Evolutionary conservation across 2,113 vertebrate species (phyloP).

Genomic region (Sterna hirundo): DNA sequence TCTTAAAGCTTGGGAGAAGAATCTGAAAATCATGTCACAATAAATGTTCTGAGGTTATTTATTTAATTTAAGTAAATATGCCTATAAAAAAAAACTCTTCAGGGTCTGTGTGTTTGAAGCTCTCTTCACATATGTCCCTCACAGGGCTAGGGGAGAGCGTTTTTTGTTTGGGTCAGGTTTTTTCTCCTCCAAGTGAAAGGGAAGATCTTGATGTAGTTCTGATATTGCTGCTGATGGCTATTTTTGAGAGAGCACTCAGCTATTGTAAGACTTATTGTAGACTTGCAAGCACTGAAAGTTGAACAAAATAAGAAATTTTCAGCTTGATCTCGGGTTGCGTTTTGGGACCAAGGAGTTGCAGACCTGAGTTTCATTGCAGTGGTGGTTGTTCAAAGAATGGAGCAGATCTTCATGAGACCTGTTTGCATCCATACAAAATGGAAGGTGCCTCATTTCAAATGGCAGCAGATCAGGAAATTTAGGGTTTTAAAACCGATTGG

Average conservation of each 20-base stretch:
- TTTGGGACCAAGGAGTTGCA: neutral
- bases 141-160: neutral
- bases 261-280: neutral
- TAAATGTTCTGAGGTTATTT: neutral
- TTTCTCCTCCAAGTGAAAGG: neutral
- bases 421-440: neutral
- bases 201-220: neutral
- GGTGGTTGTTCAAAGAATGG: neutral
- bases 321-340: neutral
- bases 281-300: neutral
- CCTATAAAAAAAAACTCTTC: neutral
- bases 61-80: neutral
- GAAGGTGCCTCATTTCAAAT: neutral
- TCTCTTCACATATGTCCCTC: neutral
- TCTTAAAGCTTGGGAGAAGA: neutral
- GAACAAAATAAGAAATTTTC: neutral
- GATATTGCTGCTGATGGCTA: neutral
- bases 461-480: neutral
- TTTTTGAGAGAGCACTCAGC: neutral
- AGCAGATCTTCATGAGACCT: neutral
- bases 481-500: neutral
- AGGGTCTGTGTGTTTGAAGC: neutral
- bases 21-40: neutral
- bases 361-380: neutral
- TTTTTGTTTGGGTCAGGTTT: neutral